A percentile compares a stretch with the other conserved stretches of the same genome.
phyloP scores from a whole-genome alignment of 2,797 vertebrate genomes.

The Chromobotia macracanthus region DNA sequence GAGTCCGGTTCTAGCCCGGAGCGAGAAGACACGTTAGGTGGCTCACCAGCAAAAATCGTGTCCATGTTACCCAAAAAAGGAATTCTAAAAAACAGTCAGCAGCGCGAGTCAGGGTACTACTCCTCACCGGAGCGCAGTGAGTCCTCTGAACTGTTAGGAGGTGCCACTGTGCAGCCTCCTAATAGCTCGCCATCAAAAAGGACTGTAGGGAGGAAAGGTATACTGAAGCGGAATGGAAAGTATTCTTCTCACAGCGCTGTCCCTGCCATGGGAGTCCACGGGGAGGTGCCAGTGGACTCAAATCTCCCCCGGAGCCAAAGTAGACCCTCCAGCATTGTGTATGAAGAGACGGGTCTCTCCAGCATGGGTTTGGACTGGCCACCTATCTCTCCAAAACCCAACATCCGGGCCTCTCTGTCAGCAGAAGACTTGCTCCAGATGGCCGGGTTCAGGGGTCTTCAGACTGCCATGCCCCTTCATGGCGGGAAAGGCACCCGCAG shows the following conservation, averaged over 20 bases:
- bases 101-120: conserved; percentile 72
- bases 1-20: conserved; percentile 69
- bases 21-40: conserved; percentile 68
- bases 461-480: conserved; percentile 83
- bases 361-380: conserved; percentile 87
- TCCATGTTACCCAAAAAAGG: conserved; percentile 83
- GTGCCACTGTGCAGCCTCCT: conserved; percentile 45
- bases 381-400: conserved; percentile 78
- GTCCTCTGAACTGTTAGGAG: conserved; percentile 54
- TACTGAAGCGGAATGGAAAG: conserved; percentile 84
- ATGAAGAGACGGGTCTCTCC: conserved; percentile 82
- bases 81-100: conserved; percentile 82
- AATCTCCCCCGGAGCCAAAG: conserved; percentile 62
- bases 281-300: conserved; percentile 48
- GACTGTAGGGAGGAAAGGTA: conserved; percentile 78
- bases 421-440: conserved; percentile 96
- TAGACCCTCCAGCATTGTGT: conserved; percentile 79
- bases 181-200: conserved; percentile 68
- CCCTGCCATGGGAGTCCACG: conserved; percentile 60
- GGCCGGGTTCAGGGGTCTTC: conserved; percentile 89
- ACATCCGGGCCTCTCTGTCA: conserved; percentile 92
- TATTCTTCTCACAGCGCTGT: conserved; percentile 80
- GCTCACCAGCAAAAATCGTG: conserved; percentile 69
- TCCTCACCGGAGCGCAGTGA: conserved; percentile 71
- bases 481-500: conserved; percentile 85